These are phyloP conservation scores for Timandra comae DNA, from an alignment of 2,888 invertebrate species.

Conservation along the genomic window DNA sequence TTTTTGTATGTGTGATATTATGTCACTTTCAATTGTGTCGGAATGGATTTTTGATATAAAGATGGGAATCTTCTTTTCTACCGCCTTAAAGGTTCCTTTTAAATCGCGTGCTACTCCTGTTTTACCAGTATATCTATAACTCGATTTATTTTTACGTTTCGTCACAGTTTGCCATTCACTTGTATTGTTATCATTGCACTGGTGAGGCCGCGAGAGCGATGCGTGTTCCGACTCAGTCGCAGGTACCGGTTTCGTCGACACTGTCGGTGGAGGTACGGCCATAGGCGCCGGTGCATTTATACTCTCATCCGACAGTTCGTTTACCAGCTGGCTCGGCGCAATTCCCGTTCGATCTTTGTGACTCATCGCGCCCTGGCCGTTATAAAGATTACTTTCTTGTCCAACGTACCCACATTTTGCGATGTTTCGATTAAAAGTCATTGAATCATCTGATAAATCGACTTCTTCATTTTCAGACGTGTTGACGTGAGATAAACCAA, in stretches of 20 bases:
- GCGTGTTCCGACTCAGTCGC: neutral
- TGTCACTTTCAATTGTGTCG: constrained; percentile 15
- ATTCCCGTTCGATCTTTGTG: neutral
- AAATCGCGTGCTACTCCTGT: constrained; percentile 6
- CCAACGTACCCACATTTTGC: neutral
- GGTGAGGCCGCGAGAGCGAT: neutral
- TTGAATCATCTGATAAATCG: neutral
- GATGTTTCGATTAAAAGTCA: neutral
- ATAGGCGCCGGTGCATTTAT: neutral
- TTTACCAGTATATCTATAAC: constrained; percentile 7
- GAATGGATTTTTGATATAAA: constrained; percentile 24
- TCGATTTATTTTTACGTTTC: constrained; percentile 1
- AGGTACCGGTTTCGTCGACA: neutral
- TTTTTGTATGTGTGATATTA: constrained; percentile 14
- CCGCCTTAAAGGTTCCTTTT: constrained; percentile 17
- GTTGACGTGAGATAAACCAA: neutral
- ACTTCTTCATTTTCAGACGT: neutral
- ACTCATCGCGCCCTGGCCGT: neutral
- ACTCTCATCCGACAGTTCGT: too few species aligned
- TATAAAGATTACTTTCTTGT: neutral
- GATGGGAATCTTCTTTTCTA: constrained; percentile 18
- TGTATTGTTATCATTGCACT: neutral
- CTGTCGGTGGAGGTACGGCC: neutral
- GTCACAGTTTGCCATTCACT: constrained; percentile 1
- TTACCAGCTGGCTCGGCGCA: neutral